Conservation (phyloP, 2,797 vertebrate genomes). For the Protonibea diacanthus region DNA sequence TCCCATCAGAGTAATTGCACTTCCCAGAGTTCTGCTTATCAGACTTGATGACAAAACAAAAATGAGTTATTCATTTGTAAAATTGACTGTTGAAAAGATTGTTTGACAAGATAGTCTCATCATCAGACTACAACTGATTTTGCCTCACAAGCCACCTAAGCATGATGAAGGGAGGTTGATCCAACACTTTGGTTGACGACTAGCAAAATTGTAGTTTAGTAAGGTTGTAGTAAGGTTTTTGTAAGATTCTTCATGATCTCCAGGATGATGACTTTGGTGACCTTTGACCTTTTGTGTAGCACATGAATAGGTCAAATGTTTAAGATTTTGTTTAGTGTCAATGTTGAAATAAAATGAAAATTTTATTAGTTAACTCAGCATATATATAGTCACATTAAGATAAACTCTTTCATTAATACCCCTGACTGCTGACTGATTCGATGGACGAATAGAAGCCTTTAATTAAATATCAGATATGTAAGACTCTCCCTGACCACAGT, state of each 20-base stretch:
- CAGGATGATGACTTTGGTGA: background rate
- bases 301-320: background rate
- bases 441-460: background rate
- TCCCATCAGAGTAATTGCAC: constrained; percentile 15
- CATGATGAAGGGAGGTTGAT: background rate
- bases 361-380: background rate
- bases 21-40: constrained; percentile 18
- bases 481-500: background rate
- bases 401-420: background rate
- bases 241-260: background rate
- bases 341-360: background rate
- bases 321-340: background rate
- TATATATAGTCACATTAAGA: background rate
- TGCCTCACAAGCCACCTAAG: background rate
- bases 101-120: constrained; percentile 1
- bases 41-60: constrained; percentile 5
- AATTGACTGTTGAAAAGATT: constrained; percentile 12
- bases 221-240: background rate
- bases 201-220: background rate
- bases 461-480: constrained; percentile 2
- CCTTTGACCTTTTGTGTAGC: constrained; percentile 3
- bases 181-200: background rate
- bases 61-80: constrained; percentile 16
- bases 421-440: background rate
- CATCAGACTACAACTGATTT: constrained; percentile 17